Percentiles rank a stretch among this genome's conserved stretches.
phyloP scores from a whole-genome alignment of 2,797 vertebrate species.

The Spinus olivaceus region DNA sequence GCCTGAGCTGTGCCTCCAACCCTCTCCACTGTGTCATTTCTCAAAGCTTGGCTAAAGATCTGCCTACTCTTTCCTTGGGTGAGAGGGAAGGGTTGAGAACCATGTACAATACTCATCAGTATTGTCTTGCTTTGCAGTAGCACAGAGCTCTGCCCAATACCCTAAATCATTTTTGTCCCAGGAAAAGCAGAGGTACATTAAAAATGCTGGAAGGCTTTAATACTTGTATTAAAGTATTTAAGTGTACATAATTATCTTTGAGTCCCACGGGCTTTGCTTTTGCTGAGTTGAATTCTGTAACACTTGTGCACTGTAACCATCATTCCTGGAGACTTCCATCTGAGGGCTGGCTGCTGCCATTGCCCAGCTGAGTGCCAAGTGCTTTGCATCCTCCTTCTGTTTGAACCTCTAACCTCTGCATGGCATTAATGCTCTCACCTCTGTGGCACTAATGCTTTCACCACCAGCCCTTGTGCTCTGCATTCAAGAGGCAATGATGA shows the following conservation, averaged over 20 bases:
- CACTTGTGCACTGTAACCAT: neutral
- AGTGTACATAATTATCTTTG: neutral
- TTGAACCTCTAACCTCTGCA: neutral
- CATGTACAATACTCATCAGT: neutral
- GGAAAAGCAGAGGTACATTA: neutral
- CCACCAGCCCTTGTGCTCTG: neutral
- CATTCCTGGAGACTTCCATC: neutral
- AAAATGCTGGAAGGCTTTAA: neutral
- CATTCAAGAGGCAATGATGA: neutral
- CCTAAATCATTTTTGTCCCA: neutral
- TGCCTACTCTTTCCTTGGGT: neutral
- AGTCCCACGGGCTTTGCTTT: neutral
- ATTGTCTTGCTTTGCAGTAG: neutral
- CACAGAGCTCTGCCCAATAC: neutral
- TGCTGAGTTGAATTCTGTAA: neutral
- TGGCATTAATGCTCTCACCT: neutral
- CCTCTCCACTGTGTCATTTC: neutral
- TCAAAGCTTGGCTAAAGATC: neutral
- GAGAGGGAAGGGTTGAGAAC: neutral
- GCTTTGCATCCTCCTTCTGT: neutral
- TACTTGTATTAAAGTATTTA: neutral
- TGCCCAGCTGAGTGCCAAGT: neutral
- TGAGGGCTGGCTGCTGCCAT: neutral
- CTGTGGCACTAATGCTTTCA: neutral
- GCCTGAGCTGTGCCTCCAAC: neutral